These are phyloP conservation scores for Riptortus pedestris DNA, from an alignment of 1,140 invertebrate species.

Conservation along the genomic window DNA sequence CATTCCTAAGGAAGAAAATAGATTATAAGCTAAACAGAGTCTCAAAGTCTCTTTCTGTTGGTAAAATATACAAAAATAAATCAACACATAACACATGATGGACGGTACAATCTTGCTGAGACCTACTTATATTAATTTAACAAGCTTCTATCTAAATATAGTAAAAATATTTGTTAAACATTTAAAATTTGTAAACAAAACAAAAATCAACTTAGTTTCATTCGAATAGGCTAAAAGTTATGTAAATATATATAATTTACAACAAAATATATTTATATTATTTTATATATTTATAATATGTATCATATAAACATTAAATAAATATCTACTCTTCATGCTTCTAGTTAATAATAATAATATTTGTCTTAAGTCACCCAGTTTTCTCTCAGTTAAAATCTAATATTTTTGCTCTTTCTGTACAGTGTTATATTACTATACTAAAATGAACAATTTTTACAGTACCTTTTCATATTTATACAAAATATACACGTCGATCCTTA, in stretches of 20 bases:
- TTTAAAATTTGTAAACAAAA: conserved; percentile 9
- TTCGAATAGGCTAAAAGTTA: not conserved
- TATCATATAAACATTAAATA: conserved; percentile 1
- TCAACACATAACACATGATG: not conserved
- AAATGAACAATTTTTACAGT: conserved; percentile 7
- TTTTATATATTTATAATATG: not conserved
- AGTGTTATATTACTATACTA: not conserved
- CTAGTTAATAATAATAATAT: conserved; percentile 1
- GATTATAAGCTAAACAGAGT: not conserved
- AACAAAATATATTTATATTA: not conserved
- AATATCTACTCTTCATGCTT: conserved; percentile 7
- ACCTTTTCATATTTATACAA: not conserved
- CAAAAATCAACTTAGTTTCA: conserved; percentile 1
- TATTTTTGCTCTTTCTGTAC: conserved; percentile 6
- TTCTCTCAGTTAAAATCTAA: not conserved
- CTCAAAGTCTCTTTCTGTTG: not conserved
- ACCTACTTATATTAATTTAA: not conserved
- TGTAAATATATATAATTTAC: conserved; percentile 5
- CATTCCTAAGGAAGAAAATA: not conserved
- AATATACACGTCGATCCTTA: conserved; percentile 3
- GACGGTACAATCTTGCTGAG: not conserved
- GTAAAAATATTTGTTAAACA: conserved; percentile 6
- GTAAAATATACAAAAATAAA: conserved; percentile 9
- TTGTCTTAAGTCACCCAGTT: conserved; percentile 8
- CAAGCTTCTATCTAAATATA: conserved; percentile 4